Evolutionary conservation across 2,888 invertebrate species (phyloP), one percentile per base, ranked within the genome.

Genomic region (Lithophane semibrunnea): DNA sequence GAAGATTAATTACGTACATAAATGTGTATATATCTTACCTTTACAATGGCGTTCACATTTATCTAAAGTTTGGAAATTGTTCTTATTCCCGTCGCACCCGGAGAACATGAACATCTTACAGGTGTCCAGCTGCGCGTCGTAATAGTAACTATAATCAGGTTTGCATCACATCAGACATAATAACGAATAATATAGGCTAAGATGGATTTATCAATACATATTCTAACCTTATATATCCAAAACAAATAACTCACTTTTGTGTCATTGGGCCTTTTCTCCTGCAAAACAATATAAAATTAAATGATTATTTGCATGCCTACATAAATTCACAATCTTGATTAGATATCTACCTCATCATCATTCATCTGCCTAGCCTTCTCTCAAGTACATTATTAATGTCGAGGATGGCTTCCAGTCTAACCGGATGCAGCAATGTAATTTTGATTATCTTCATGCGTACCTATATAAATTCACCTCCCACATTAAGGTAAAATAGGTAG

Each of bases 11-110:
- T 54, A 54, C 21, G 21, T 54, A n/a, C n/a, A 9, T 24, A 56
- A 56, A 56, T n/a, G n/a, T n/a, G 54, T 58, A 29, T 16, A 1
- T 12, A 12, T 13, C 80, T 75, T 88, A 95, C 95, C 94, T 88
- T 92, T 92, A 77, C 95, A 95, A 86, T 91, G 88, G 56, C 90
- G 87, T 82, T 94, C 91, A 73, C 95, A 95, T 10, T 93, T 91
- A 3, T 81, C 42, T n/a, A 83, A 10, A 0, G 90, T 85, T 29
- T 89, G 77, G 72, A 95, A 95, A 74, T 91, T 93, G 70, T 95
- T 95, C 77, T 91, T 88, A 80, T 94, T 95, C 1, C 92, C 92
- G 37, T 86, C 73, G 76, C 95, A 94, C 13, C 95, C 95, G 21
- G 90, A 84, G 76, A 90, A 95, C 0, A 56, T 58, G 78, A 94